Evolutionary conservation across 37 sponge, comb jelly and placozoan genomes (phyloP).

Genomic region (Chondrilla cf. caribensis): DNA sequence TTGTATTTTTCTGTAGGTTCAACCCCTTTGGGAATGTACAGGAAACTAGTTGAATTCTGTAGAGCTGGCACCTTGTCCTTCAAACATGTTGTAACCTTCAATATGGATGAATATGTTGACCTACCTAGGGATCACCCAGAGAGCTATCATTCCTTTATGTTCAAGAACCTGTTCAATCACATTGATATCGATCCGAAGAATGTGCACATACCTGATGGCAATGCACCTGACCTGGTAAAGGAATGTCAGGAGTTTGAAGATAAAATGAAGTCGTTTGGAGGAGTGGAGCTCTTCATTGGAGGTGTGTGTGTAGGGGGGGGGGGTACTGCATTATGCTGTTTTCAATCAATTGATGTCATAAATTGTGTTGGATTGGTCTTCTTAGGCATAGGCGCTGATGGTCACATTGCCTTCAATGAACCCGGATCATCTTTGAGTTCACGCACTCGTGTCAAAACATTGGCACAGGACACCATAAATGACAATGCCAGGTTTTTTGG

Average conservation of each 20-base stretch:
- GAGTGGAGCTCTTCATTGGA: conserved; percentile 94
- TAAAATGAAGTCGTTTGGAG: conserved; percentile 77
- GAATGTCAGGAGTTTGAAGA: conserved; percentile 84
- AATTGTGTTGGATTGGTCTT: background rate
- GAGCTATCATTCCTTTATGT: conserved; percentile 97
- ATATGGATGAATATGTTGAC: conserved; percentile 98
- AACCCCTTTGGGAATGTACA: conserved; percentile 94
- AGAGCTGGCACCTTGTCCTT: conserved; percentile 82
- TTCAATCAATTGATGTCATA: background rate
- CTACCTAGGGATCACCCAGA: conserved; percentile 87
- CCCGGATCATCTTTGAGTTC: conserved; percentile 94
- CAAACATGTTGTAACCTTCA: conserved; percentile 93
- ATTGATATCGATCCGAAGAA: conserved; percentile 94
- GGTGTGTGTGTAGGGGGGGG: conserved; percentile 24
- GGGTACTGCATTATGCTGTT: background rate
- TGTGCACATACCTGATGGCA: conserved; percentile 91
- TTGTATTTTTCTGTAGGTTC: conserved; percentile 69
- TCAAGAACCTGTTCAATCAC: conserved; percentile 91
- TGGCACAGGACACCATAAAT: conserved; percentile 88
- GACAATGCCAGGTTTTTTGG: conserved; percentile 96
- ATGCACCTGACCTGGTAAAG: conserved; percentile 60
- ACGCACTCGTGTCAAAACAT: conserved; percentile 86
- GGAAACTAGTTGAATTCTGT: conserved; percentile 80
- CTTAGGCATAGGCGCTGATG: conserved; percentile 94
- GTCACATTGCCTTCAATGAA: conserved; percentile 98